Percentiles rank a stretch among this genome's conserved stretches.
phyloP scores from a whole-genome alignment of 2,888 invertebrate species.

The Gandaritis pyraliata region DNA sequence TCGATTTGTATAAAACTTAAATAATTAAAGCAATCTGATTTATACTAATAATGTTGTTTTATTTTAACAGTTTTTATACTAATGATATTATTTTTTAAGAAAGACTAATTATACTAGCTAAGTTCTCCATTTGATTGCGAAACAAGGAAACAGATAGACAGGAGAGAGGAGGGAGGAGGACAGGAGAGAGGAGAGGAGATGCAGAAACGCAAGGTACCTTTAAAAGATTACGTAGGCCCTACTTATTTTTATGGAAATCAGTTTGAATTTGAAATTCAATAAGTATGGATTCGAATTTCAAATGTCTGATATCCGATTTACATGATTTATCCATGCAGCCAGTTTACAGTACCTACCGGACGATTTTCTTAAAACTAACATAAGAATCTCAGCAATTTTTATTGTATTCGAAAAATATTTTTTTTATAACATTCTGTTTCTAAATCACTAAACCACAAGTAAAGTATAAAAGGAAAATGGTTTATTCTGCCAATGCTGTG shows the following conservation, averaged over 20 bases:
- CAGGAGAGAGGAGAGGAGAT: too few species aligned
- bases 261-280: conserved; percentile 44
- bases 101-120: too few species aligned
- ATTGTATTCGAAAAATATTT: too few species aligned
- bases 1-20: conserved; percentile 85
- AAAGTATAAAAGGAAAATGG: not conserved
- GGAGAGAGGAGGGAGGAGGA: too few species aligned
- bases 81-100: too few species aligned
- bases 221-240: too few species aligned
- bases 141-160: too few species aligned
- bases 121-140: too few species aligned
- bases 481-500: not conserved
- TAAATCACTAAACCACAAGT: not conserved
- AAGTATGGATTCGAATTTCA: conserved; percentile 42
- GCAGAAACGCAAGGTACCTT: too few species aligned
- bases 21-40: conserved; percentile 85
- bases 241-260: conserved; percentile 30
- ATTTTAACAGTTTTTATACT: conserved; percentile 46
- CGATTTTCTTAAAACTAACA: conserved; percentile 9
- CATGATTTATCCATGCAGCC: conserved; percentile 27
- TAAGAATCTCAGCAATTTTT: not conserved
- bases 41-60: conserved; percentile 75
- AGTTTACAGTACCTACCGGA: conserved; percentile 9
- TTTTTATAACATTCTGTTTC: not conserved
- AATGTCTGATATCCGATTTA: conserved; percentile 29